Conservation (phyloP, 2,797 vertebrate genomes). For the Oreortyx pictus region DNA sequence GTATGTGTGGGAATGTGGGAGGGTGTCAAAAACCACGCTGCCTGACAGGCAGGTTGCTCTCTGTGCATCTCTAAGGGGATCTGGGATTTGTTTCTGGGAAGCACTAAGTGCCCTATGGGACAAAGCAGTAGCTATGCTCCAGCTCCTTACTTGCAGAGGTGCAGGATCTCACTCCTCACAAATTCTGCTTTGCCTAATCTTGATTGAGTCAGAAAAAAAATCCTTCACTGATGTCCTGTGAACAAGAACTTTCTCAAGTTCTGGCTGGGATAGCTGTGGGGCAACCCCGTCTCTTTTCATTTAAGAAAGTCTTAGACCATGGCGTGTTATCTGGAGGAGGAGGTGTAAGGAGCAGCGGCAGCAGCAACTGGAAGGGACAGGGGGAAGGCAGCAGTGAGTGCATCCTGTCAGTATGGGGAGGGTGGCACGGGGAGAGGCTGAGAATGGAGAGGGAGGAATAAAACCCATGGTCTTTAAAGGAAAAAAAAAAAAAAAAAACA, state of each 20-base stretch:
- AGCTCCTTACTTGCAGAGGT: not conserved
- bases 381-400: not conserved
- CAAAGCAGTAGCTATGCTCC: not conserved
- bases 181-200: not conserved
- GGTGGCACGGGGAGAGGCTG: conserved; percentile 11
- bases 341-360: not conserved
- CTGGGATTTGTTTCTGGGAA: not conserved
- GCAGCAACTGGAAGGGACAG: conserved; percentile 24
- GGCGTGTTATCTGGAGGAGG: conserved; percentile 15
- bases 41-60: not conserved
- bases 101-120: not conserved
- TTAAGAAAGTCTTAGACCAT: conserved; percentile 1
- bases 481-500: conserved; percentile 20
- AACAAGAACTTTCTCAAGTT: not conserved
- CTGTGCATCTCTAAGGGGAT: not conserved
- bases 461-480: conserved; percentile 49
- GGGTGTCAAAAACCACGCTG: not conserved
- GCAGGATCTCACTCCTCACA: not conserved
- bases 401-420: conserved; percentile 25
- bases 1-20: accelerated
- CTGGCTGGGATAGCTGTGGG: not conserved
- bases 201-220: not conserved
- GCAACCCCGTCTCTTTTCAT: not conserved
- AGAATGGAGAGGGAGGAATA: not conserved
- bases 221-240: not conserved